phyloP scores from a whole-genome alignment of 2,113 vertebrate species.

The Percina caprodes region DNA sequence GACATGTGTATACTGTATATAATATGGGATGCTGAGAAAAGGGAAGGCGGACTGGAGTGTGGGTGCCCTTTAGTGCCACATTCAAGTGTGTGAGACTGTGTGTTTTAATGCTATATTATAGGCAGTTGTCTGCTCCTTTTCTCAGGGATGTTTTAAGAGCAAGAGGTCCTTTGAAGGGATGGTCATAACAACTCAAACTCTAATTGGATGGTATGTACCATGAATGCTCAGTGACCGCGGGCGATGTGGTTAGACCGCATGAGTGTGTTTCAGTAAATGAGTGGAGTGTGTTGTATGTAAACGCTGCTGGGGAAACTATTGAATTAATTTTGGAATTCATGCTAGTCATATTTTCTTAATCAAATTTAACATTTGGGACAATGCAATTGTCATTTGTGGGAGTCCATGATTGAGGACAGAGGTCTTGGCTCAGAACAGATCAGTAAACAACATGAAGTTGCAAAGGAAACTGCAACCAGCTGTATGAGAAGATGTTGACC shows the following conservation, averaged over 20 bases:
- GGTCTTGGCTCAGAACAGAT: background rate
- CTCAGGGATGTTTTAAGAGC: constrained; percentile 30
- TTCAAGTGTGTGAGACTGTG: constrained; percentile 58
- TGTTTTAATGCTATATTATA: constrained; percentile 28
- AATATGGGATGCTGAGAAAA: constrained; percentile 68
- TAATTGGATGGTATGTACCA: constrained; percentile 67
- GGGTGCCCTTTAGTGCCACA: constrained; percentile 61
- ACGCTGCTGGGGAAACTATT: background rate
- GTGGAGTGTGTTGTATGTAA: constrained; percentile 1
- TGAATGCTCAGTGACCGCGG: constrained; percentile 34
- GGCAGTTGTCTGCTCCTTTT: constrained; percentile 33
- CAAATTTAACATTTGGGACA: background rate
- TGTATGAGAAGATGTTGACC: constrained; percentile 18
- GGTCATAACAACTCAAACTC: constrained; percentile 33
- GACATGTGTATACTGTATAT: constrained; percentile 74
- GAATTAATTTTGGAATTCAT: background rate
- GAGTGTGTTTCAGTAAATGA: background rate
- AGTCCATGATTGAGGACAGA: background rate
- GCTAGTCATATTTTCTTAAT: constrained; percentile 1
- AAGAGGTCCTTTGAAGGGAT: constrained; percentile 40
- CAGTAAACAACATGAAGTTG: background rate
- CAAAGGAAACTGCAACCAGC: background rate
- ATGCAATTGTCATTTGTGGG: background rate
- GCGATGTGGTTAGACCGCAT: constrained; percentile 26
- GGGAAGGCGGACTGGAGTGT: constrained; percentile 59